A percentile compares a stretch with the other conserved stretches of the same genome.
Evolutionary conservation across 2,113 vertebrate genomes (phyloP).

Genomic region (Sinocyclocheilus maitianheensis): DNA sequence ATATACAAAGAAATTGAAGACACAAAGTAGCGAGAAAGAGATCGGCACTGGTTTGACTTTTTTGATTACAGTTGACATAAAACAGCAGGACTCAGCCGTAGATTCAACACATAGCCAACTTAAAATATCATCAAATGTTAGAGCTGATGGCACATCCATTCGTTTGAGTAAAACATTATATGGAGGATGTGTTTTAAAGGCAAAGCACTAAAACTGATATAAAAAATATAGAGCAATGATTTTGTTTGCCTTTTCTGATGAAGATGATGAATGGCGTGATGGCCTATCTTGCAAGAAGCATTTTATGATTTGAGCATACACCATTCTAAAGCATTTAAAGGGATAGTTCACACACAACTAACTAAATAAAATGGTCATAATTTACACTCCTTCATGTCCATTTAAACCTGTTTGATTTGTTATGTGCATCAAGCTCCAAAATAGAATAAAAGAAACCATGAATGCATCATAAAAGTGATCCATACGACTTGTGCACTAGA

Average conservation of each 20-base stretch:
- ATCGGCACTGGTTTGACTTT: neutral
- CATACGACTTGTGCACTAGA: no score
- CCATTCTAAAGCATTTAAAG: no score
- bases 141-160: neutral
- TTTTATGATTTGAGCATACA: neutral
- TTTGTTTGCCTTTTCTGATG: no score
- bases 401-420: neutral
- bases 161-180: neutral
- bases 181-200: neutral
- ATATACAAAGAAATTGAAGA: neutral
- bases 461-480: neutral
- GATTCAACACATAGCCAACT: neutral
- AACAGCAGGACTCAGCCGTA: no score
- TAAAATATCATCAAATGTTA: neutral
- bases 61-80: neutral
- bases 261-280: neutral
- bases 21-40: neutral
- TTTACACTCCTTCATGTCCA: neutral
- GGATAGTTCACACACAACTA: neutral
- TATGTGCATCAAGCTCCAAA: neutral
- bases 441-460: no score
- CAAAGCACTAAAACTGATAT: no score
- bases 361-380: neutral
- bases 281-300: neutral
- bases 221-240: no score